Evolutionary conservation across 2,888 invertebrate species (phyloP), one percentile per base, ranked within the genome.

Genomic region (Caenorhabditis panamensis): DNA sequence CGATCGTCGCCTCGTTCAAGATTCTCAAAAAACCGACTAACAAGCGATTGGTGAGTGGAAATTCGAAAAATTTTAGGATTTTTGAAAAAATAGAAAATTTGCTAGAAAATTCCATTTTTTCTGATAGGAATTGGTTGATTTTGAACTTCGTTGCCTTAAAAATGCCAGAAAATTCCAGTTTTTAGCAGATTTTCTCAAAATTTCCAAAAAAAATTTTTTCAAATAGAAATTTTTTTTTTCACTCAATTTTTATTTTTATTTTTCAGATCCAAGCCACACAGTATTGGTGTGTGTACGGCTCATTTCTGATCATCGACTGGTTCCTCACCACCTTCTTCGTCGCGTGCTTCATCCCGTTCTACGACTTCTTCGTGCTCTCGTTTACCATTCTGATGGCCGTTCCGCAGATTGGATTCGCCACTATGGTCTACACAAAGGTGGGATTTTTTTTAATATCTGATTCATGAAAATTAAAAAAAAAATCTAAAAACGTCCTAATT

Each of bases 211-310:
- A n/a, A n/a, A n/a, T n/a, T n/a, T n/a, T n/a, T n/a, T n/a, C n/a
- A n/a, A n/a, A n/a, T n/a, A n/a, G n/a, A n/a, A n/a, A n/a, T n/a
- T n/a, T n/a, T n/a, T n/a, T n/a, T n/a, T n/a, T n/a, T n/a, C n/a
- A n/a, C n/a, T n/a, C n/a, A n/a, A n/a, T n/a, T n/a, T n/a, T n/a
- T n/a, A n/a, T n/a, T n/a, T n/a, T n/a, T n/a, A 18, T 36, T 41
- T 64, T 75, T 5, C 59, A 80, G 75, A 69, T 61, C 24, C 18
- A 59, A 41, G 61, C 56, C 16, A 37, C 69, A 0, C 75, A 80
- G 22, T 80, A 62, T 54, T 80, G 80, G 80, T 51, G 66, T 22
- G 61, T 80, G 24, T 80, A 80, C 53, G 66, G 80, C 44, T 56
- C 80, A 20, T 59, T 66, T 28, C 62, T 59, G 6, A 37, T 66